Percentiles rank a stretch among this genome's conserved stretches.
phyloP scores from a whole-genome alignment of 2,888 invertebrate species.

The Melangyna quadrimaculata region DNA sequence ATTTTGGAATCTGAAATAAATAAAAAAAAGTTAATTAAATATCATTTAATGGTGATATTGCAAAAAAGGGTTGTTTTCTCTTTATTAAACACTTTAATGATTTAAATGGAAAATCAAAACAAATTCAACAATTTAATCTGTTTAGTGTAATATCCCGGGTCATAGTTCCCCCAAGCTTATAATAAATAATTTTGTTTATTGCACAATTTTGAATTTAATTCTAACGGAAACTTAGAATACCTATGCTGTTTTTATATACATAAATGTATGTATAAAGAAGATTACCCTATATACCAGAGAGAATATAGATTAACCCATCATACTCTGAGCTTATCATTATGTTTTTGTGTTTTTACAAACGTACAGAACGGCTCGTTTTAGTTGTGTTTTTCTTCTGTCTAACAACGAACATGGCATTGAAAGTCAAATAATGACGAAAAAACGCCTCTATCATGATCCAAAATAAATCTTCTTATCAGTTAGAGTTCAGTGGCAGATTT shows the following conservation, averaged over 20 bases:
- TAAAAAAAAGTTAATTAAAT: not conserved
- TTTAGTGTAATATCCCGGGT: not conserved
- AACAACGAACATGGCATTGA: constrained; percentile 26
- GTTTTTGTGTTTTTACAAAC: not conserved
- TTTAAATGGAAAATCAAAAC: not conserved
- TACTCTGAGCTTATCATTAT: not conserved
- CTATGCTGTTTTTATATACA: not conserved
- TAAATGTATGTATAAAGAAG: too few relatives aligned
- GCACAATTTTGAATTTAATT: not conserved
- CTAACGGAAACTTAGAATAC: not conserved
- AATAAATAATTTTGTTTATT: not conserved
- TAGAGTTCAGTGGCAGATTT: not conserved
- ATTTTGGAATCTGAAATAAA: constrained; percentile 55
- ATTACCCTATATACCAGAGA: not conserved
- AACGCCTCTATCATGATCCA: constrained; percentile 1
- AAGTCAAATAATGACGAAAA: not conserved
- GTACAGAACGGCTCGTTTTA: not conserved
- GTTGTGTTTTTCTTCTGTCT: not conserved
- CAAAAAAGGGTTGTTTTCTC: not conserved
- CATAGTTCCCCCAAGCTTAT: not conserved
- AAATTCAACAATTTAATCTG: not conserved
- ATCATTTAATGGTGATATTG: not conserved
- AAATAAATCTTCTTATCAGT: constrained; percentile 29
- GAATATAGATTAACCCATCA: not conserved
- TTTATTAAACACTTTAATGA: not conserved